Conservation (phyloP, 53 echinoderm and acorn worm species). For the Echinarachnius parma region DNA sequence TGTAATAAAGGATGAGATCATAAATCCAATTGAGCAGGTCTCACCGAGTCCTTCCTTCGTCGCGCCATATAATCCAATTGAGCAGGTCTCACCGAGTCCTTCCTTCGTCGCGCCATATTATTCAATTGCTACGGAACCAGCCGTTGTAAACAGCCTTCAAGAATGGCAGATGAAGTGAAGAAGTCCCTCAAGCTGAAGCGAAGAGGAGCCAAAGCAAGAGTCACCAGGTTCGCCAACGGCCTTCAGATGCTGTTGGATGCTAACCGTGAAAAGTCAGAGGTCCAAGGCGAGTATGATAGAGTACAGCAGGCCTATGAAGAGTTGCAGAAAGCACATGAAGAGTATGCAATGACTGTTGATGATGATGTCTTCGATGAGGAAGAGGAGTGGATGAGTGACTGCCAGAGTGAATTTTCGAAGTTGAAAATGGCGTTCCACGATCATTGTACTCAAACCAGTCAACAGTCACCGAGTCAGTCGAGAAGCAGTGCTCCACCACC, state of each 20-base stretch:
- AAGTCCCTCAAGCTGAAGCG: constrained; percentile 22
- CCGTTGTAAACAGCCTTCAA: too few species aligned
- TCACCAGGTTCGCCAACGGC: neutral
- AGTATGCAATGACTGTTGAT: constrained; percentile 1
- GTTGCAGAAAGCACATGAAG: constrained; percentile 11
- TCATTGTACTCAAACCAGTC: neutral
- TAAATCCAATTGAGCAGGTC: too few species aligned
- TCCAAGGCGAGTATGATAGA: neutral
- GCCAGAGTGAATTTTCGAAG: constrained; percentile 29
- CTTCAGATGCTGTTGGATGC: neutral
- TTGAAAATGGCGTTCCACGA: constrained; percentile 7
- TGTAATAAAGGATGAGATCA: too few species aligned
- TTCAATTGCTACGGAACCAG: too few species aligned
- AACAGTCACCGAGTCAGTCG: neutral
- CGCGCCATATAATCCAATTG: too few species aligned
- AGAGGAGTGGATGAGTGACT: constrained; percentile 45
- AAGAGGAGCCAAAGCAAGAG: constrained; percentile 24
- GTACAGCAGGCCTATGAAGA: constrained; percentile 3
- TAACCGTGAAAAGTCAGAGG: neutral
- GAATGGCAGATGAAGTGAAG: constrained; percentile 3
- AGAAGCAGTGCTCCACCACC: too few species aligned
- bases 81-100: too few species aligned
- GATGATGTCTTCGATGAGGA: constrained; percentile 50
- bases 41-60: too few species aligned
- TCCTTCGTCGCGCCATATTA: too few species aligned